Evolutionary conservation across 53 echinoderm and acorn worm species (phyloP).

Genomic region (Arbacia lixula): DNA sequence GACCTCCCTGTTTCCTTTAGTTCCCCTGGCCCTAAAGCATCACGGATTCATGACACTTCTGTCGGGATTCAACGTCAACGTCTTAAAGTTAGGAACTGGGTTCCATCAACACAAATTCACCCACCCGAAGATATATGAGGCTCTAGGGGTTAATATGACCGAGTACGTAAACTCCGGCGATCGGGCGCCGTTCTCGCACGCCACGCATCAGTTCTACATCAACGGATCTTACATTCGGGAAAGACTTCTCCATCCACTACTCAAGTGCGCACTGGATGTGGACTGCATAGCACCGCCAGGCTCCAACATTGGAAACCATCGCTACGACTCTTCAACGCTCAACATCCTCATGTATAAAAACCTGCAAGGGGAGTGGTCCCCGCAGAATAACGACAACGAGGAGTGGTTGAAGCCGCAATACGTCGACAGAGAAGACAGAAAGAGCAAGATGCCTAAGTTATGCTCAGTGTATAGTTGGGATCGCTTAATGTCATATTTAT

Average conservation of each 20-base stretch:
- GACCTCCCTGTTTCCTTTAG: slow-evolving; percentile 42
- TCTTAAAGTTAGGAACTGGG: no score
- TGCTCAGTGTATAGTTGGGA: no score
- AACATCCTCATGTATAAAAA: slow-evolving; percentile 70
- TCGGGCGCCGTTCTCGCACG: slow-evolving; percentile 50
- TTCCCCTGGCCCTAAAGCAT: slow-evolving; percentile 62
- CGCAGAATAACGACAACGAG: slow-evolving; percentile 58
- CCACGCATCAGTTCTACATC: slow-evolving; percentile 69
- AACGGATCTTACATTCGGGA: slow-evolving; percentile 64
- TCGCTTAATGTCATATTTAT: no score
- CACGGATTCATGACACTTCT: slow-evolving; percentile 74
- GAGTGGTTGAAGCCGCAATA: no score
- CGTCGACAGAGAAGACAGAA: no score
- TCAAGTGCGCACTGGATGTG: slow-evolving; percentile 54
- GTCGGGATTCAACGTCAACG: neutral
- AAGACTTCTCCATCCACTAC: slow-evolving; percentile 56
- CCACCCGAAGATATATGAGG: slow-evolving; percentile 43
- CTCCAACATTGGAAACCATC: slow-evolving; percentile 17
- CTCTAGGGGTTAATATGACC: slow-evolving; percentile 59
- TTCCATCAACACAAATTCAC: slow-evolving; percentile 75
- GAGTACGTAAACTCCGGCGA: slow-evolving; percentile 38
- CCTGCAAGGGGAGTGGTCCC: slow-evolving; percentile 63
- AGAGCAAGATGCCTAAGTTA: no score
- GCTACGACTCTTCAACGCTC: slow-evolving; percentile 62
- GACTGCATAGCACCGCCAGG: slow-evolving; percentile 62